These are phyloP conservation scores for Psilopsiagon aurifrons DNA, from an alignment of 2,113 vertebrate genomes.

Conservation along the genomic window DNA sequence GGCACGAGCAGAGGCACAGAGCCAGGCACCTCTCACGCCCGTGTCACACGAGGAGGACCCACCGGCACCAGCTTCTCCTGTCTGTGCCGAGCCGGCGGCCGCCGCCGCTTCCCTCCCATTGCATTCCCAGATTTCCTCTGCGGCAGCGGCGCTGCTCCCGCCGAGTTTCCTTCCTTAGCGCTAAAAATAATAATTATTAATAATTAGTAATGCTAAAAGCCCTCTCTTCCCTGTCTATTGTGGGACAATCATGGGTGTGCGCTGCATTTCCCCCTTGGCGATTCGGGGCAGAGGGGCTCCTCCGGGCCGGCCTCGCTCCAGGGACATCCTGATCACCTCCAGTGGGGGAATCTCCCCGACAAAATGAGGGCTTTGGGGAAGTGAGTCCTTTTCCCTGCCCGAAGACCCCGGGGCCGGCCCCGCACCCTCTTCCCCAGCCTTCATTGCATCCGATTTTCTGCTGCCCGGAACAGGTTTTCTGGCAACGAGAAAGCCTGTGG, in stretches of 20 bases:
- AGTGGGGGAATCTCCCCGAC: background rate
- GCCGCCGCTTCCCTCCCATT: background rate
- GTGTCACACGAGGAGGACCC: too few relatives aligned
- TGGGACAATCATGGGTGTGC: background rate
- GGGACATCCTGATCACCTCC: background rate
- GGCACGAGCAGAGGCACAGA: too few relatives aligned
- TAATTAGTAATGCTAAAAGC: background rate
- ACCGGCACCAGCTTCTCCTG: too few relatives aligned
- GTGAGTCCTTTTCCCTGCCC: background rate
- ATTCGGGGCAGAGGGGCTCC: background rate
- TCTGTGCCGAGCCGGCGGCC: background rate
- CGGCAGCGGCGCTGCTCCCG: background rate
- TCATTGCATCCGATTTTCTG: background rate
- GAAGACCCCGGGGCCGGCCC: background rate
- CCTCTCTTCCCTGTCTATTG: background rate
- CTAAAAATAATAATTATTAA: conserved; percentile 21
- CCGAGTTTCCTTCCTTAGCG: conserved; percentile 29
- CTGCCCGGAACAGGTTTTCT: background rate
- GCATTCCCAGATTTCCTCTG: conserved; percentile 19
- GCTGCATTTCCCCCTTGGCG: background rate
- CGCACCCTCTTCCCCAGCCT: background rate
- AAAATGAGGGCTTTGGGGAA: background rate
- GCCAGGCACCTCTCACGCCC: too few relatives aligned
- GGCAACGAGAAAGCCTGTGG: background rate
- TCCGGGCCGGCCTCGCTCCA: background rate